Evolutionary conservation across 2,888 invertebrate species (phyloP).

Genomic region (Caradrina kadenii): DNA sequence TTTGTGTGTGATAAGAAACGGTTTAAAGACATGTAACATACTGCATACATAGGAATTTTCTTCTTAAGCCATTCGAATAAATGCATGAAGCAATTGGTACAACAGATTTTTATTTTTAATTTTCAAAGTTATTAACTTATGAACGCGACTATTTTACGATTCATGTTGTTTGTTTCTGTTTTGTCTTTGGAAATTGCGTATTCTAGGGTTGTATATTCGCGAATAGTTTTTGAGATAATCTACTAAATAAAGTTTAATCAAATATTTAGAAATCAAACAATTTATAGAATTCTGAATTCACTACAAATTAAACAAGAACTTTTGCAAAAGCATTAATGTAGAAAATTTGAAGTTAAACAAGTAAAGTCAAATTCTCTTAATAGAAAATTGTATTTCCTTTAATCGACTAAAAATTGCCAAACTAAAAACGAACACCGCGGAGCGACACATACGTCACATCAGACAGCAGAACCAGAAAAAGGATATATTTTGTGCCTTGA

Average conservation of each 20-base stretch:
- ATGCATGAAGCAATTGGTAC: background rate
- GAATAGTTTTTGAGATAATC: background rate
- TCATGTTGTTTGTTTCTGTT: background rate
- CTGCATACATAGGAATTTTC: background rate
- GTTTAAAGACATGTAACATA: background rate
- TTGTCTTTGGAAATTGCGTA: slow-evolving; percentile 59
- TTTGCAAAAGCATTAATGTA: no score
- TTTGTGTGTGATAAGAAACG: background rate
- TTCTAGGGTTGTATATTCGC: slow-evolving; percentile 12
- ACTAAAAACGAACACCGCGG: slow-evolving; percentile 34
- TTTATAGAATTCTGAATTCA: background rate
- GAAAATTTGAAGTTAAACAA: no score
- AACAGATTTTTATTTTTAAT: background rate
- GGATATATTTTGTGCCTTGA: slow-evolving; percentile 74
- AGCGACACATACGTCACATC: slow-evolving; percentile 68
- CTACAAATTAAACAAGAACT: no score
- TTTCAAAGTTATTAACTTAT: background rate
- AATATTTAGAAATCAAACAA: background rate
- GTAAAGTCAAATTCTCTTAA: no score
- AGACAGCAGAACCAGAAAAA: slow-evolving; percentile 65
- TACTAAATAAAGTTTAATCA: background rate
- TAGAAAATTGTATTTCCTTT: background rate
- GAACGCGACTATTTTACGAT: slow-evolving; percentile 27
- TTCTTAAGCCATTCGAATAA: background rate
- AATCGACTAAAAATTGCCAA: slow-evolving; percentile 45